Evolutionary conservation across 1,140 invertebrate genomes (phyloP).

Genomic region (Pseudomyrmex sp.): DNA sequence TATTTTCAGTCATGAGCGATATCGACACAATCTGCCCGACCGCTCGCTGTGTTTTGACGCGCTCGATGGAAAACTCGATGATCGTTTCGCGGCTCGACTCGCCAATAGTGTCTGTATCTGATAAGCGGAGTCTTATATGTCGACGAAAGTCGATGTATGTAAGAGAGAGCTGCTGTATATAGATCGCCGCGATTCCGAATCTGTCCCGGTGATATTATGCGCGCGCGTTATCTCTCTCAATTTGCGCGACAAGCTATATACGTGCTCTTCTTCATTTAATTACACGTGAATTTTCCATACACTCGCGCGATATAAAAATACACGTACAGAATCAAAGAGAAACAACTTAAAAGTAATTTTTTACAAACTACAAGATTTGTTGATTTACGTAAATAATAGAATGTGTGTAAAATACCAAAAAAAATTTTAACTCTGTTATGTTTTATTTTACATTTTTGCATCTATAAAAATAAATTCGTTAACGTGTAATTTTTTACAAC

Average conservation of each 20-base stretch:
- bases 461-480: too few species aligned
- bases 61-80: conserved; percentile 1
- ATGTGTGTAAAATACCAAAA: neutral
- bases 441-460: too few species aligned
- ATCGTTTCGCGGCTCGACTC: conserved; percentile 24
- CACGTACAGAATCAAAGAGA: neutral
- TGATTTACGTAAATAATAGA: neutral
- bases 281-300: neutral
- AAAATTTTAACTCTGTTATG: too few species aligned
- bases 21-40: neutral
- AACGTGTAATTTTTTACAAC: too few species aligned
- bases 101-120: conserved; percentile 18
- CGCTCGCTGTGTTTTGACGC: neutral
- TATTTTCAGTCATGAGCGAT: neutral
- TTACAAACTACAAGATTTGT: neutral
- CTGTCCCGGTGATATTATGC: neutral
- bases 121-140: conserved; percentile 20
- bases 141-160: neutral
- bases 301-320: neutral
- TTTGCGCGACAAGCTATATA: neutral
- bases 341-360: too few species aligned
- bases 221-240: neutral
- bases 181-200: conserved; percentile 20
- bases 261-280: neutral
- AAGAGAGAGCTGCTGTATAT: neutral